Percentiles rank a stretch among this genome's conserved stretches.
phyloP scores from a whole-genome alignment of 2,113 vertebrate genomes.

The Speoplatyrhinus poulsoni region DNA sequence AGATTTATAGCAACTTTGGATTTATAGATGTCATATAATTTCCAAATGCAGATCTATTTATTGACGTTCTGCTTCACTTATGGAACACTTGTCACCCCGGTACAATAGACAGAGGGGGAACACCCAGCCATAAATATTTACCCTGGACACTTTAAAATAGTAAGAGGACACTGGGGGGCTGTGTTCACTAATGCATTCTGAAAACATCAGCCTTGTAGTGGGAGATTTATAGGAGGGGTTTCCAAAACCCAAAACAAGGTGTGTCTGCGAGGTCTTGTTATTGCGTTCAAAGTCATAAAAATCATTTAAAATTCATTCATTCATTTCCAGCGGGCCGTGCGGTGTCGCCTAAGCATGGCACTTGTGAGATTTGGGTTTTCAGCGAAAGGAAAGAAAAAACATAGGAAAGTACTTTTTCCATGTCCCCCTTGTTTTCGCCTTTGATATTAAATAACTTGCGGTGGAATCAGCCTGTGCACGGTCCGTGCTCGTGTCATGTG shows the following conservation, averaged over 20 bases:
- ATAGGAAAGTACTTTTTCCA: constrained; percentile 70
- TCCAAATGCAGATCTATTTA: constrained; percentile 69
- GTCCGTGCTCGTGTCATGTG: constrained; percentile 63
- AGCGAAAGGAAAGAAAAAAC: constrained; percentile 68
- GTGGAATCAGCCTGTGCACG: constrained; percentile 59
- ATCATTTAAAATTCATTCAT: constrained; percentile 68
- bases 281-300: constrained; percentile 73
- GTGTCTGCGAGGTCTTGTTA: constrained; percentile 73
- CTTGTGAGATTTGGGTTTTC: constrained; percentile 62
- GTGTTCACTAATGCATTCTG: constrained; percentile 65
- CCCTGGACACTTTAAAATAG: constrained; percentile 69
- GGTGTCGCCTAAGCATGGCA: constrained; percentile 52
- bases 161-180: constrained; percentile 66
- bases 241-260: constrained; percentile 73
- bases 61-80: constrained; percentile 61
- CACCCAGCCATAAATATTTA: constrained; percentile 75
- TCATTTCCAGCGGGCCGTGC: constrained; percentile 57
- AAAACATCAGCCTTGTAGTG: constrained; percentile 68
- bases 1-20: constrained; percentile 60
- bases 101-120: constrained; percentile 73
- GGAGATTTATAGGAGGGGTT: constrained; percentile 76
- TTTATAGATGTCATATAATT: constrained; percentile 64
- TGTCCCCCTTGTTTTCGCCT: constrained; percentile 65
- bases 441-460: constrained; percentile 70
- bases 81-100: constrained; percentile 70